Percentiles rank a stretch among this genome's conserved stretches.
phyloP scores from a whole-genome alignment of 2,888 invertebrate genomes.

The Drosophila affinis region DNA sequence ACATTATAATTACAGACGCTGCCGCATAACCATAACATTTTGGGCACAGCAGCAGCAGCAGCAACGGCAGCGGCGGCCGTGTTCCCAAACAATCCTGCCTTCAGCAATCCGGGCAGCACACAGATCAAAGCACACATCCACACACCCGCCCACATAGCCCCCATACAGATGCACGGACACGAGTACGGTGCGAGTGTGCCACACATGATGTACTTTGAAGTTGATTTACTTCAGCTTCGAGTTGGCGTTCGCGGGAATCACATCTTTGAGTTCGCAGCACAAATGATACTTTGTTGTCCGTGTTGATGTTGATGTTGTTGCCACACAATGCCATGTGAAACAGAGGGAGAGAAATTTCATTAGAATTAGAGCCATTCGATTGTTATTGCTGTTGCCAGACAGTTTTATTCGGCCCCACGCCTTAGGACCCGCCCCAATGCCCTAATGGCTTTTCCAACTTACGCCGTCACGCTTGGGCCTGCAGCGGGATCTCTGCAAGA shows the following conservation, averaged over 20 bases:
- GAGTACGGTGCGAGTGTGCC: conserved; percentile 14
- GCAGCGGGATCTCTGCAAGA: conserved; percentile 69
- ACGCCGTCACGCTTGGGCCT: conserved; percentile 67
- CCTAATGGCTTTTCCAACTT: conserved; percentile 56
- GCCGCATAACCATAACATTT: conserved; percentile 58
- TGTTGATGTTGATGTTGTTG: conserved; percentile 28
- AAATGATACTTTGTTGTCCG: conserved; percentile 69
- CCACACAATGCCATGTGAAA: conserved; percentile 15
- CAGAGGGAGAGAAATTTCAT: conserved; percentile 48
- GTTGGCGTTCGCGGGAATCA: conserved; percentile 72
- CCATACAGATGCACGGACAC: neutral
- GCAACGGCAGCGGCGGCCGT: neutral
- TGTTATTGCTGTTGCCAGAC: conserved; percentile 58
- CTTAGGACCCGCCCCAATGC: neutral
- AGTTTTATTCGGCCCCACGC: conserved; percentile 40
- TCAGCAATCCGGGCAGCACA: conserved; percentile 34
- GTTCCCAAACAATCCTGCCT: conserved; percentile 46
- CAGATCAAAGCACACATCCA: conserved; percentile 61
- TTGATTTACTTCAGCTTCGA: conserved; percentile 70
- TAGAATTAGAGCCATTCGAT: conserved; percentile 57
- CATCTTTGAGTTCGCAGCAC: conserved; percentile 70
- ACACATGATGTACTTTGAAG: conserved; percentile 66
- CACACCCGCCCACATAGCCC: conserved; percentile 2
- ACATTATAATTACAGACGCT: conserved; percentile 62
- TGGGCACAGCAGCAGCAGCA: conserved; percentile 1